Conservation (phyloP, 2,888 invertebrate genomes). For the Exephanes ischioxanthus region DNA sequence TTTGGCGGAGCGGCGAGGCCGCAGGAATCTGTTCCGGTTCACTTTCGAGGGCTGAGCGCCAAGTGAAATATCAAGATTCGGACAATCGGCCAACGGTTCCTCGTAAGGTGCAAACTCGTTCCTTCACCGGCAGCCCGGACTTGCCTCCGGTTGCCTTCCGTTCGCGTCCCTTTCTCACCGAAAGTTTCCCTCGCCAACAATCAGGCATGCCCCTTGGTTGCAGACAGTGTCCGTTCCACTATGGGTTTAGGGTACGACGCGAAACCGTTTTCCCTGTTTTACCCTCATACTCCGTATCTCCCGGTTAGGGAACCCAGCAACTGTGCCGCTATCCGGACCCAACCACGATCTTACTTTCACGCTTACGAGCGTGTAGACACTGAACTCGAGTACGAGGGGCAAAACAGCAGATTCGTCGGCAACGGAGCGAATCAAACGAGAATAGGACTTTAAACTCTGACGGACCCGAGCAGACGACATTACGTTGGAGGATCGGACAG, state of each 20-base stretch:
- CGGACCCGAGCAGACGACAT: not conserved
- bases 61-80: slow-evolving; percentile 51
- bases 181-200: slow-evolving; percentile 21
- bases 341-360: slow-evolving; percentile 41
- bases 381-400: not conserved
- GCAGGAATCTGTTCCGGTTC: slow-evolving; percentile 3
- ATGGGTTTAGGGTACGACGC: not conserved
- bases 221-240: slow-evolving; percentile 12
- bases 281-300: slow-evolving; percentile 4
- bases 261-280: slow-evolving; percentile 1
- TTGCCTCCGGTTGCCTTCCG: slow-evolving; percentile 10
- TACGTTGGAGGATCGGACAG: not conserved
- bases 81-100: slow-evolving; percentile 28
- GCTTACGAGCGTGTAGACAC: slow-evolving; percentile 11
- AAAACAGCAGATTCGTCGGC: slow-evolving; percentile 15
- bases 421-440: slow-evolving; percentile 19
- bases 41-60: not conserved
- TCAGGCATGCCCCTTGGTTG: slow-evolving; percentile 6
- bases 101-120: not conserved
- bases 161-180: slow-evolving; percentile 23
- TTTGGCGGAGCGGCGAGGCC: not conserved
- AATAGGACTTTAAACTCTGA: slow-evolving; percentile 18
- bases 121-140: not conserved
- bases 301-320: slow-evolving; percentile 18
- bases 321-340: not conserved